Percentiles rank a stretch among this genome's conserved stretches.
Conservation (phyloP, 1,140 invertebrate species). For the Zaprionus camerounensis region DNA sequence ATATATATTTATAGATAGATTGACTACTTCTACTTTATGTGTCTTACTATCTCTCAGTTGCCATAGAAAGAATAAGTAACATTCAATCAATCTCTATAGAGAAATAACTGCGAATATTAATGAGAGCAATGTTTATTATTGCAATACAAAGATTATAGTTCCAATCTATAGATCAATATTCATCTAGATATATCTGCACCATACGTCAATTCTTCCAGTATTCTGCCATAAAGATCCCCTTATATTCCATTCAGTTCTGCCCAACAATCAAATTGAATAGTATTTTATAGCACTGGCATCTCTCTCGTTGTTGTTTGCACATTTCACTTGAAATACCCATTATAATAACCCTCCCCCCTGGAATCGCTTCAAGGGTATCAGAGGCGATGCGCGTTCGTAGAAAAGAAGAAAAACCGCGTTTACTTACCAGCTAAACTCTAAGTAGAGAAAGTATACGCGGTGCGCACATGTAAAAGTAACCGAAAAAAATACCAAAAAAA, state of each 20-base stretch:
- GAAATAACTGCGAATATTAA: too few species aligned
- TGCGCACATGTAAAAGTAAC: slow-evolving; percentile 60
- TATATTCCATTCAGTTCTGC: not conserved
- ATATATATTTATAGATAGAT: not conserved
- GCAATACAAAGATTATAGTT: too few species aligned
- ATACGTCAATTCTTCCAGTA: too few species aligned
- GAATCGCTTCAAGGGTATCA: slow-evolving; percentile 35
- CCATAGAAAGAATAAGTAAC: too few species aligned
- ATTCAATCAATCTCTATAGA: too few species aligned
- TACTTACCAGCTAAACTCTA: slow-evolving; percentile 62
- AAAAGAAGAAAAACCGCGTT: slow-evolving; percentile 50
- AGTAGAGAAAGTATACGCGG: slow-evolving; percentile 62
- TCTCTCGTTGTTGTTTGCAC: not conserved
- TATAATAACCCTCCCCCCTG: slow-evolving; percentile 1
- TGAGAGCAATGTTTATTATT: too few species aligned
- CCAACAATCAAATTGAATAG: not conserved
- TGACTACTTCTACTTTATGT: too few species aligned
- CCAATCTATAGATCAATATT: too few species aligned
- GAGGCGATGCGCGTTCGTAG: slow-evolving; percentile 13
- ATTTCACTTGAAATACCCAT: not conserved
- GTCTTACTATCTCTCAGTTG: too few species aligned
- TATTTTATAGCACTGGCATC: not conserved
- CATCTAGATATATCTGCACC: too few species aligned
- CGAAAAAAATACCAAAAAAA: slow-evolving; percentile 43
- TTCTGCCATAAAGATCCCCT: not conserved